These are phyloP conservation scores for Zosterops pallidus DNA, from an alignment of 2,113 vertebrate species.

Conservation along the genomic window DNA sequence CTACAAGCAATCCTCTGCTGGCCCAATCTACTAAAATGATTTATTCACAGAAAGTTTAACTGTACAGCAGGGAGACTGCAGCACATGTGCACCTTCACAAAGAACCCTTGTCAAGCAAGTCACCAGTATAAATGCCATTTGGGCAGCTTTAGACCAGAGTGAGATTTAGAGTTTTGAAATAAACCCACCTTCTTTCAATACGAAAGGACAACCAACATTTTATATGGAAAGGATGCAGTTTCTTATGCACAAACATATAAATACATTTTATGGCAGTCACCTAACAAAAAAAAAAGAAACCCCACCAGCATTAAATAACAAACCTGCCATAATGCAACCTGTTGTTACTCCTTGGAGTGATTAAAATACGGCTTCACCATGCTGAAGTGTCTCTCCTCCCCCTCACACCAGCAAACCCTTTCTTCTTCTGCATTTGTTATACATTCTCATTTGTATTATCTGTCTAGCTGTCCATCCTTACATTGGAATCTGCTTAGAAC, in stretches of 20 bases:
- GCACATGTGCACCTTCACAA: conserved; percentile 44
- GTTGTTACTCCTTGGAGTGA: conserved; percentile 51
- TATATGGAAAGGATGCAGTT: conserved; percentile 27
- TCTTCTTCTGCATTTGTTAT: conserved; percentile 37
- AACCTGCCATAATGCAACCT: conserved; percentile 46
- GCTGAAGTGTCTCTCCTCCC: conserved; percentile 28
- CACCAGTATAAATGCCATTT: conserved; percentile 34
- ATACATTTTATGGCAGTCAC: conserved; percentile 62
- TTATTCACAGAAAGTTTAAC: conserved; percentile 51
- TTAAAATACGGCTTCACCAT: conserved; percentile 48
- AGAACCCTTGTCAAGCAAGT: conserved; percentile 43
- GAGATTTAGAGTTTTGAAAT: conserved; percentile 50
- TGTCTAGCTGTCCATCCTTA: conserved; percentile 19
- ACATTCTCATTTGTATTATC: conserved; percentile 39
- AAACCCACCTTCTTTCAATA: conserved; percentile 25
- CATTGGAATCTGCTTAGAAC: conserved; percentile 39
- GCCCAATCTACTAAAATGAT: conserved; percentile 60
- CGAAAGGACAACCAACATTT: conserved; percentile 22
- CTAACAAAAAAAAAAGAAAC: neutral
- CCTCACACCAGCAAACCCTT: conserved; percentile 16
- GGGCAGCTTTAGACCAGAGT: conserved; percentile 26
- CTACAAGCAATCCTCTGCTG: conserved; percentile 53
- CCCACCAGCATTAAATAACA: conserved; percentile 40
- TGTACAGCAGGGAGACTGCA: conserved; percentile 43
- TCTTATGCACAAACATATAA: conserved; percentile 64